Base-by-base conservation (phyloP, 2,888 invertebrate species). In the Ptilodon capucinus region DNA sequence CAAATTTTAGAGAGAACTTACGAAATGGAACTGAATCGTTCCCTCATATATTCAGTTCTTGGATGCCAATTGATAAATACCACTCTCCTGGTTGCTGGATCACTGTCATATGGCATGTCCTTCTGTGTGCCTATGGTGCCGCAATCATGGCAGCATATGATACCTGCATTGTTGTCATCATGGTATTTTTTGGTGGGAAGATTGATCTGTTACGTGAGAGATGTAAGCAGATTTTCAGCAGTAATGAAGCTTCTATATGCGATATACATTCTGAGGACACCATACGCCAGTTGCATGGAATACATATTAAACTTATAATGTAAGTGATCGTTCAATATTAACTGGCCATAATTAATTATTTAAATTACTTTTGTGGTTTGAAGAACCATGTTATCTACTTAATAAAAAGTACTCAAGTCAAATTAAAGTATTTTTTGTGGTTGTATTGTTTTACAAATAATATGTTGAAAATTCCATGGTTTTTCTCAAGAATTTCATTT, bases 131-230 rank as follows among this genome's bases (percentile, higher is more conserved):
- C 1, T 83, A 82, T 48, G 88, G 88, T 23, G 80, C 73, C 39
- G 7, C 48, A n/a, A 71, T 79, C 14, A 74, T 87, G 76, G 77
- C 72, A 4, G 74, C 84, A 8, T 88, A 80, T 46, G 90, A 90
- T 47, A 65, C 81, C 1, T 74, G 61, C 30, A 60, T 79, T 3
- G 71, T 87, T 17, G 84, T 84, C 0, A 60, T 81, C 0, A 79
- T 89, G 76, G 81, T 86, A 3, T 88, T 81, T 54, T 84, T 89
- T 55, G 83, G 85, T 18, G 87, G 85, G 4, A 87, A 84, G 52
- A 50, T 86, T 18, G 84, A 88, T 25, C 49, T 89, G 4, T 50
- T 90, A 5, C 73, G 80, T 23, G 79, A 80, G 36, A 73, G 85
- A 58, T 86, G 86, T 54, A 80, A 71, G 32, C 56, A 76, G 49